A percentile compares a stretch with the other conserved stretches of the same genome.
Evolutionary conservation across 2,888 invertebrate genomes (phyloP).

Genomic region (Andrena dorsata): DNA sequence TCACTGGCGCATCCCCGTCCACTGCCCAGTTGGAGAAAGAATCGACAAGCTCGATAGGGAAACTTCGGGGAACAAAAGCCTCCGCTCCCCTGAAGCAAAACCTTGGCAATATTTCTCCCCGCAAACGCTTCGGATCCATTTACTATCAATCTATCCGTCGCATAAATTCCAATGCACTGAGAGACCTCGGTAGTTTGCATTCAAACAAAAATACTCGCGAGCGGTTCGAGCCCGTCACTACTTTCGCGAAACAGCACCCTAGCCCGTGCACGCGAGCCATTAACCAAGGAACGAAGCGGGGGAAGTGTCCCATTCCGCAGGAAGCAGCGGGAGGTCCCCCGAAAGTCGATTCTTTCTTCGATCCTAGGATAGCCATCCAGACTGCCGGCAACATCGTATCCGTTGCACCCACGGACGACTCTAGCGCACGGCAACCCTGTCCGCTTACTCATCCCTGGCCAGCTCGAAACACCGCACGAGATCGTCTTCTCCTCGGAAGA

Average conservation of each 20-base stretch:
- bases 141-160: too few relatives aligned
- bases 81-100: background rate
- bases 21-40: background rate
- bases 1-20: constrained; percentile 64
- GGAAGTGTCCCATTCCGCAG: background rate
- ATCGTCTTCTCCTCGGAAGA: constrained; percentile 52
- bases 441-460: constrained; percentile 72
- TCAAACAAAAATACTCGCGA: constrained; percentile 10
- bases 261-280: background rate
- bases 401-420: constrained; percentile 64
- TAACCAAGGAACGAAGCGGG: background rate
- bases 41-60: background rate
- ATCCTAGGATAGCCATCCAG: constrained; percentile 48
- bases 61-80: background rate
- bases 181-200: background rate
- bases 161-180: too few relatives aligned
- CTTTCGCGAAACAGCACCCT: background rate
- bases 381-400: constrained; percentile 73
- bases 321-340: background rate
- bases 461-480: constrained; percentile 50
- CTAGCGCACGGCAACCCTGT: constrained; percentile 76
- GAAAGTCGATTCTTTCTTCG: constrained; percentile 9
- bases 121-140: too few relatives aligned
- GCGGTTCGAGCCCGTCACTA: background rate
- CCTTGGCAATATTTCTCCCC: too few relatives aligned